These are phyloP conservation scores for Heloderma charlesbogerti DNA, from an alignment of 2,113 vertebrate species.

Conservation along the genomic window DNA sequence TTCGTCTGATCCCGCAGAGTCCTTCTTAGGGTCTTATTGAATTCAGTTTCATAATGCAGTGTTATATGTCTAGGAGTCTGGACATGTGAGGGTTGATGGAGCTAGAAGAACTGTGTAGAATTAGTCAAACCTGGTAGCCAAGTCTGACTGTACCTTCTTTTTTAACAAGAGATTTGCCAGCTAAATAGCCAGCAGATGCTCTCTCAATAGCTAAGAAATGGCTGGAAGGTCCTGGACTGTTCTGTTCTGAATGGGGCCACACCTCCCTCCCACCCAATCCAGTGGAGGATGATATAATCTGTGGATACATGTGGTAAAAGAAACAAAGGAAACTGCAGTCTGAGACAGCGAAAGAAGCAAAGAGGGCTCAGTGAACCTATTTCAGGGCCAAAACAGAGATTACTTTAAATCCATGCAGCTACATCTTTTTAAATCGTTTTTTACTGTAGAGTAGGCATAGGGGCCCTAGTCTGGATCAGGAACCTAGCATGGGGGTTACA, in stretches of 20 bases:
- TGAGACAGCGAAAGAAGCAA: not conserved
- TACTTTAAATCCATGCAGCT: too few species aligned
- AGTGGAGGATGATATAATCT: not conserved
- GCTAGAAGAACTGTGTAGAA: not conserved
- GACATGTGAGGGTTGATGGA: not conserved
- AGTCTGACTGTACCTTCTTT: not conserved
- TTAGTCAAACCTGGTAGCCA: not conserved
- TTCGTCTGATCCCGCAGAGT: not conserved
- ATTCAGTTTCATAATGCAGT: not conserved
- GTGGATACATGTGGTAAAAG: not conserved
- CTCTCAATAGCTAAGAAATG: not conserved
- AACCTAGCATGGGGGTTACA: too few species aligned
- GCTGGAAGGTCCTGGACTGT: not conserved
- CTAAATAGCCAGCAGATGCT: not conserved
- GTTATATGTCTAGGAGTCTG: not conserved
- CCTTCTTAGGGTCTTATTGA: not conserved
- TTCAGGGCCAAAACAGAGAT: too few species aligned
- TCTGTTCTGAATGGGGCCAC: not conserved
- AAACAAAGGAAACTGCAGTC: not conserved
- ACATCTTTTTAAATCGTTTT: too few species aligned
- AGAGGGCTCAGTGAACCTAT: too few species aligned
- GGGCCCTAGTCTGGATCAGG: too few species aligned
- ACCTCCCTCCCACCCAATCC: not conserved
- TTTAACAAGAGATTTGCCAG: not conserved
- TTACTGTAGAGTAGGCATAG: too few species aligned